Evolutionary conservation across 2,888 invertebrate species (phyloP), one percentile per base, ranked within the genome.

Genomic region (Blastobasis adustella): DNA sequence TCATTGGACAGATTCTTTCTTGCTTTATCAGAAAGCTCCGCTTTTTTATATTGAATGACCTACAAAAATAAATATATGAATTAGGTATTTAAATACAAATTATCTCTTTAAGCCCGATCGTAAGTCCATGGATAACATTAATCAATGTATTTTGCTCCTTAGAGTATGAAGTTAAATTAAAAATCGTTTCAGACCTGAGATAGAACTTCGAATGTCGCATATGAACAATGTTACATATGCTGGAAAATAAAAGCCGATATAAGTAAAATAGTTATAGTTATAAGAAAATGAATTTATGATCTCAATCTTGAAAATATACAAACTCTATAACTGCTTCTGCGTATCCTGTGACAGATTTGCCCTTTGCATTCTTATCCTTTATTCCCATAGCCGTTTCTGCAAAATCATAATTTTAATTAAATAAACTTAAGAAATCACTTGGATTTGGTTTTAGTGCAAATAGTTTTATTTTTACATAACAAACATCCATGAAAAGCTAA

Each of bases 381-480:
- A 94, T 93, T 37, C 95, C 95, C 95, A 95, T 95, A 0, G 94
- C 95, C n/a, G 95, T 95, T 85, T 95, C 94, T 91, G 74, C 23
- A 23, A 23, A 23, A 23, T 3, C 23, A 23, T 23, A 23, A 23
- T 23, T 23, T 3, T 23, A 23, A n/a, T n/a, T n/a, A n/a, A n/a
- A n/a, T n/a, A n/a, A n/a, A n/a, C n/a, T n/a, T n/a, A n/a, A n/a
- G n/a, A n/a, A n/a, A n/a, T n/a, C n/a, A n/a, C n/a, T n/a, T n/a
- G n/a, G n/a, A n/a, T n/a, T n/a, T n/a, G n/a, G n/a, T n/a, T n/a
- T n/a, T n/a, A n/a, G n/a, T n/a, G n/a, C n/a, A n/a, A n/a, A n/a
- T n/a, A n/a, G n/a, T n/a, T n/a, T n/a, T n/a, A n/a, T n/a, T n/a
- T n/a, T n/a, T n/a, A n/a, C n/a, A n/a, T n/a, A n/a, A n/a, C n/a